phyloP scores from a whole-genome alignment of 2,113 vertebrate species.

The Chionodraco myersi region DNA sequence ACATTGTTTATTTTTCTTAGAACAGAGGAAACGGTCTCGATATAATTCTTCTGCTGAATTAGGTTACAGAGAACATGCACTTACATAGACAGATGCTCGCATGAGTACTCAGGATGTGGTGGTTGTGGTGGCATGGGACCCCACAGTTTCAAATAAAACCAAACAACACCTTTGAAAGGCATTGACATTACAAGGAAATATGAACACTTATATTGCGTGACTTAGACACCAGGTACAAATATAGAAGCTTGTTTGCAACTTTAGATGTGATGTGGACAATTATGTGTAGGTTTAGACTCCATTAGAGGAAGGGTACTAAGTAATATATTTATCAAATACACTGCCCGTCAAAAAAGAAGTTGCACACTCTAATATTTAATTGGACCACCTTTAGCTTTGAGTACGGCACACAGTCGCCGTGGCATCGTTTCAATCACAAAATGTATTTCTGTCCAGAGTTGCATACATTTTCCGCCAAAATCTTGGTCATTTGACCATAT shows the following conservation, averaged over 20 bases:
- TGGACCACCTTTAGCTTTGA: too few relatives aligned
- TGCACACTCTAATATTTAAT: too few relatives aligned
- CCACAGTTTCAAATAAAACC: slow-evolving; percentile 24
- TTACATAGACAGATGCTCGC: neutral
- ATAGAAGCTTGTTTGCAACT: neutral
- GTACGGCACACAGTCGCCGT: too few relatives aligned
- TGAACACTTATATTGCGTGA: neutral
- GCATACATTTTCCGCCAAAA: too few relatives aligned
- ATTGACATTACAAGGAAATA: neutral
- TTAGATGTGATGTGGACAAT: neutral
- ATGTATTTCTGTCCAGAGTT: too few relatives aligned
- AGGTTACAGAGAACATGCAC: neutral
- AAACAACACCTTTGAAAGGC: neutral
- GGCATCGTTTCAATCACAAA: too few relatives aligned
- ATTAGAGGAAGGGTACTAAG: neutral
- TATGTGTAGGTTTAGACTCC: neutral
- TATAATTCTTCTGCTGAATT: slow-evolving; percentile 19
- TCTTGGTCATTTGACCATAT: too few relatives aligned
- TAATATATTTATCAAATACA: neutral
- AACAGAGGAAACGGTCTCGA: slow-evolving; percentile 35
- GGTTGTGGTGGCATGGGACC: neutral
- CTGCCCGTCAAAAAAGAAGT: too few relatives aligned
- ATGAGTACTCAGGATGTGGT: slow-evolving; percentile 59
- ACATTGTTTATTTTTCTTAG: slow-evolving; percentile 45
- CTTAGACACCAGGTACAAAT: neutral